Conservation (phyloP, 1,140 invertebrate species). For the Colletes latitarsis region DNA sequence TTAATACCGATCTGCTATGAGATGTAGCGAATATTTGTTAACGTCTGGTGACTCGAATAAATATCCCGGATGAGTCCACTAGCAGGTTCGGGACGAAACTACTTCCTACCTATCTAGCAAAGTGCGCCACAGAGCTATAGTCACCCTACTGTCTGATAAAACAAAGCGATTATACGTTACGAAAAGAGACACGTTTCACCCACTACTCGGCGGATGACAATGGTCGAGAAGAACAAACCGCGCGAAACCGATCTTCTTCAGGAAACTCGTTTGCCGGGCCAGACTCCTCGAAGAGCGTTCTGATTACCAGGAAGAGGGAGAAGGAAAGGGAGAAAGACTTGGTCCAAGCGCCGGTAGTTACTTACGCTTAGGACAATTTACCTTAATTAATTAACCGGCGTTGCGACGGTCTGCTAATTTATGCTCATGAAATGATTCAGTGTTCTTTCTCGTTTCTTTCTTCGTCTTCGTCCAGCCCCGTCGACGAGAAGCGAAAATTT, state of each 20-base stretch:
- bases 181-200: constrained; percentile 5
- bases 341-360: constrained; percentile 71
- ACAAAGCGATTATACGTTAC: background rate
- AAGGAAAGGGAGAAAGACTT: constrained; percentile 23
- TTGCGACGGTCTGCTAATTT: constrained; percentile 77
- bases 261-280: constrained; percentile 54
- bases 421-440: constrained; percentile 78
- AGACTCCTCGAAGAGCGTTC: constrained; percentile 47
- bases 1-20: too few relatives aligned
- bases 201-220: constrained; percentile 8
- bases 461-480: background rate
- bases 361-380: constrained; percentile 79
- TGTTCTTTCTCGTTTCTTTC: constrained; percentile 50
- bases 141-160: too few relatives aligned
- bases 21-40: too few relatives aligned
- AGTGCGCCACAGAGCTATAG: too few relatives aligned
- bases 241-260: constrained; percentile 31
- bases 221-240: constrained; percentile 37
- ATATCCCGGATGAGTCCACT: too few relatives aligned
- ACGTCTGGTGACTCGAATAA: too few relatives aligned
- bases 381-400: constrained; percentile 79
- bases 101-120: too few relatives aligned
- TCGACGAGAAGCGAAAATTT: constrained; percentile 41
- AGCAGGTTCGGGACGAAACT: too few relatives aligned
- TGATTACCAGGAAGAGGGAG: background rate